Conservation (phyloP, 2,113 vertebrate genomes). For the Pachypanchax playfairii region DNA sequence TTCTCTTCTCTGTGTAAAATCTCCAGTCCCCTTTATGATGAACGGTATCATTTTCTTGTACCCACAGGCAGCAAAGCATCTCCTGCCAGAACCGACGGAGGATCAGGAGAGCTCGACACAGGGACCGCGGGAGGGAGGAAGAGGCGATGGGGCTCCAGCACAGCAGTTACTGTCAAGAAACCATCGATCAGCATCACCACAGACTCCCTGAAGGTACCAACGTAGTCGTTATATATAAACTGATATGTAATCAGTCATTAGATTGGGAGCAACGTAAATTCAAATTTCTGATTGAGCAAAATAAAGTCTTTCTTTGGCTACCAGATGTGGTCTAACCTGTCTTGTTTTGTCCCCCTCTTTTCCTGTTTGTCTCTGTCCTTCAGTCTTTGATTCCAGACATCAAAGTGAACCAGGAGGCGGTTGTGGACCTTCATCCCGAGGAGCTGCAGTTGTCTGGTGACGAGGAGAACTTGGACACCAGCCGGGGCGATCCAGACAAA, state of each 20-base stretch:
- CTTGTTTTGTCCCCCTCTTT: neutral
- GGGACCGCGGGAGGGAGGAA: slow-evolving; percentile 83
- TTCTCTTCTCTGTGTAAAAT: neutral
- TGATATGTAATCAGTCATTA: neutral
- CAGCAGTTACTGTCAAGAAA: slow-evolving; percentile 88
- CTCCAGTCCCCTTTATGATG: neutral
- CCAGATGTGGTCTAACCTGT: too few relatives aligned
- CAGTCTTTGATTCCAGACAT: slow-evolving; percentile 94
- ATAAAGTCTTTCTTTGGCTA: neutral
- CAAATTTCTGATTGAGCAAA: neutral
- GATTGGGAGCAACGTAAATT: neutral
- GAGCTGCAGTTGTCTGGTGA: slow-evolving; percentile 88
- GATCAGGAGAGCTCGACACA: slow-evolving; percentile 69
- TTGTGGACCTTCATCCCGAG: slow-evolving; percentile 90
- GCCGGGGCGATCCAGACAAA: slow-evolving; percentile 81
- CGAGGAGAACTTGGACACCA: slow-evolving; percentile 76
- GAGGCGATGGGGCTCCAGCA: slow-evolving; percentile 91
- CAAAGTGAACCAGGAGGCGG: slow-evolving; percentile 87
- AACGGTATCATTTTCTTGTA: neutral
- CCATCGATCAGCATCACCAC: slow-evolving; percentile 94
- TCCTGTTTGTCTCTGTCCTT: neutral
- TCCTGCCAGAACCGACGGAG: slow-evolving; percentile 62
- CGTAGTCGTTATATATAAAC: neutral
- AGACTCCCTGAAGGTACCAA: slow-evolving; percentile 89
- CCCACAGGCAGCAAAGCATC: slow-evolving; percentile 71